Evolutionary conservation across 2,888 invertebrate species (phyloP), one percentile per base, ranked within the genome.

Genomic region (Drosophila seclusa): DNA sequence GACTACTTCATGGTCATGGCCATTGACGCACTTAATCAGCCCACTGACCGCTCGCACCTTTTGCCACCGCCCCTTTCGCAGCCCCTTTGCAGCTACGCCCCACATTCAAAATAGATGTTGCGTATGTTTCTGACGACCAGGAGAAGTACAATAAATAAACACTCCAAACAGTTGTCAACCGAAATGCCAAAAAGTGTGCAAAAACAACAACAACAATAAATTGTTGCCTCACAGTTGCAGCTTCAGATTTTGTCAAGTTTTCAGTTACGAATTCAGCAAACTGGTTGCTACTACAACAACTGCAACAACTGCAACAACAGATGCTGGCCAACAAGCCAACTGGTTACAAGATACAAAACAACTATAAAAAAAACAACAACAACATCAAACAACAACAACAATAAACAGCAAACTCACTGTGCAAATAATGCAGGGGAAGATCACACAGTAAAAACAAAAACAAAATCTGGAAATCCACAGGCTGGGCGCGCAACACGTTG

Each of bases 141-240:
- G 66, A 72, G 76, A 80, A 80, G 63, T 57, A 24, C 21, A 21
- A 49, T 31, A 34, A 27, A 55, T n/a, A 27, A 55, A 48, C 13
- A 40, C 16, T 27, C n/a, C 21, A 48, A 54, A 50, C 57, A 32
- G 52, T 80, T 71, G 76, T 71, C 62, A 50, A 49, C 42, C 52
- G 16, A 70, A 80, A 68, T 78, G 80, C 64, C 69, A 69, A 75
- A 76, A 67, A 45, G 49, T 49, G 58, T 62, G 58, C 76, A 79
- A 61, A 65, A 73, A 50, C 64, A 68, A 49, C 55, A 50, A 42
- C 59, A 50, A 42, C 61, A 68, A 68, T 42, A 75, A 66, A 62
- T 2, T 68, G 58, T 76, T 76, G 63, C 76, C 31, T 42, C 57
- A 54, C 63, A 60, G 63, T 68, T 63, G 59, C 68, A 64, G 61